These are phyloP conservation scores for Chiloscyllium punctatum DNA, from an alignment of 2,797 vertebrate species.

Conservation along the genomic window DNA sequence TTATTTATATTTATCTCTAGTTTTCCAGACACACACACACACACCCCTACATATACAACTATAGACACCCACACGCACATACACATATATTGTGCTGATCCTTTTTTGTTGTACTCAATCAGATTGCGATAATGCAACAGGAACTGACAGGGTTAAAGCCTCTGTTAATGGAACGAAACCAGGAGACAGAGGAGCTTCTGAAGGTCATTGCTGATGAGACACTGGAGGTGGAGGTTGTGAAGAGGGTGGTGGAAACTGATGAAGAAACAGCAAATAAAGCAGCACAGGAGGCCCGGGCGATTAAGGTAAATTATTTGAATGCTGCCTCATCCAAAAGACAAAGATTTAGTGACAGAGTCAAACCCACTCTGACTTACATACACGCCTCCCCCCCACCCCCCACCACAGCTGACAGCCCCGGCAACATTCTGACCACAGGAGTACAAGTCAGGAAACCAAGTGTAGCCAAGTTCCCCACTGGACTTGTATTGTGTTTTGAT, in stretches of 20 bases:
- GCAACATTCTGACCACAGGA: not conserved
- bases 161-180: constrained; percentile 41
- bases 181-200: constrained; percentile 45
- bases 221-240: constrained; percentile 48
- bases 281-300: constrained; percentile 53
- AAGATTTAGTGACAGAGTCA: too few relatives aligned
- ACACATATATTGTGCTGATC: too few relatives aligned
- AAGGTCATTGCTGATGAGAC: constrained; percentile 45
- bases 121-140: constrained; percentile 43
- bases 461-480: not conserved
- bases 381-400: too few relatives aligned
- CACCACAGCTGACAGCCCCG: not conserved
- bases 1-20: too few relatives aligned
- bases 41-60: too few relatives aligned
- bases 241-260: constrained; percentile 48
- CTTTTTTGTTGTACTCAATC: not conserved
- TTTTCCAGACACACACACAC: too few relatives aligned
- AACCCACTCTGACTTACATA: not conserved
- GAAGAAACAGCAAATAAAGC: constrained; percentile 53
- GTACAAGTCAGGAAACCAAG: not conserved
- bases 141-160: constrained; percentile 42
- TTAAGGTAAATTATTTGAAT: constrained; percentile 63
- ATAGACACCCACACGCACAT: too few relatives aligned
- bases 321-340: constrained; percentile 46
- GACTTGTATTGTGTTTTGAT: not conserved